These are phyloP conservation scores for Progne subis DNA, from an alignment of 2,113 vertebrate species.

Conservation along the genomic window DNA sequence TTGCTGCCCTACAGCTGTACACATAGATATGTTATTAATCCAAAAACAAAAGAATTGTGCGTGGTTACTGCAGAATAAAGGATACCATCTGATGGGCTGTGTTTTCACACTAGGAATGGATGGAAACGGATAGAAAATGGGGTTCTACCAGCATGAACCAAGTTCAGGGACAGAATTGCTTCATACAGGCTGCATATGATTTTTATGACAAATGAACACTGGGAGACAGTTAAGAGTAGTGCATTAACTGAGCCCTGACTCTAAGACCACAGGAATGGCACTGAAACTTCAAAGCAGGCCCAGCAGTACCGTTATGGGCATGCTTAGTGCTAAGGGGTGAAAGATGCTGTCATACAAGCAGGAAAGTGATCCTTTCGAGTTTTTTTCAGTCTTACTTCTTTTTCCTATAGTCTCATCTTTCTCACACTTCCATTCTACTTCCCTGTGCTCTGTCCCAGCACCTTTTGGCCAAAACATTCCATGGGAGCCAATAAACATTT, in stretches of 20 bases:
- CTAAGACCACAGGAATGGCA: neutral
- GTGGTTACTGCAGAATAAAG: neutral
- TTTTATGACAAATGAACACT: neutral
- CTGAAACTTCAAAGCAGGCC: neutral
- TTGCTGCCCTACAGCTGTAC: neutral
- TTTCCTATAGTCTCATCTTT: neutral
- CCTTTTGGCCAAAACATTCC: neutral
- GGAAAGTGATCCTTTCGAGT: neutral
- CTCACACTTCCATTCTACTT: neutral
- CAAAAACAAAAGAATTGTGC: neutral
- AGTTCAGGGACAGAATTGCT: neutral
- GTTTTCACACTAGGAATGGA: neutral
- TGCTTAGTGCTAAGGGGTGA: neutral
- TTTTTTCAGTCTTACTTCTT: neutral
- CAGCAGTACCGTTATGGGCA: neutral
- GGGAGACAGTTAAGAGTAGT: neutral
- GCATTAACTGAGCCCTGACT: neutral
- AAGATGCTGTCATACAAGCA: neutral
- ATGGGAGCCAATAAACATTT: neutral
- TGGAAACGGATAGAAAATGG: neutral
- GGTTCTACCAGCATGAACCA: neutral
- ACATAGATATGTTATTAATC: neutral
- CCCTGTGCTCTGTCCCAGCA: neutral
- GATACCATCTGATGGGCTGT: neutral
- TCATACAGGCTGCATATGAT: neutral